Percentiles rank a stretch among this genome's conserved stretches.
Evolutionary conservation across 1,140 invertebrate genomes (phyloP).

Genomic region (Cepaea nemoralis): DNA sequence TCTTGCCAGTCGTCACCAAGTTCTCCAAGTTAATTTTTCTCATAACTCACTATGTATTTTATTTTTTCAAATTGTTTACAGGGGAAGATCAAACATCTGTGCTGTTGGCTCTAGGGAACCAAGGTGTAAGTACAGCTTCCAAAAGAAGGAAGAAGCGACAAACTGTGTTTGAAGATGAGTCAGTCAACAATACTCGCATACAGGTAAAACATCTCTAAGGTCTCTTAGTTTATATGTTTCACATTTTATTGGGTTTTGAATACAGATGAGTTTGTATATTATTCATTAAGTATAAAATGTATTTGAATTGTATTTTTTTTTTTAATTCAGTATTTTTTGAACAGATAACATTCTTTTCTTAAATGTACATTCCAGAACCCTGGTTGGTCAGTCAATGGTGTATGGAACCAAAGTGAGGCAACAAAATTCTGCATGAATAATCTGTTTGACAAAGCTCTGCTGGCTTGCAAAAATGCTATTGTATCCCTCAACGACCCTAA

Average conservation of each 20-base stretch:
- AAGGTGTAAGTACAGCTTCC: not conserved
- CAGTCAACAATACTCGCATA: not conserved
- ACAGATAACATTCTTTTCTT: too few relatives aligned
- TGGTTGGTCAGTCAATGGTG: not conserved
- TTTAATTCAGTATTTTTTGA: too few relatives aligned
- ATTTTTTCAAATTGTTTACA: not conserved
- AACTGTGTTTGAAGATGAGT: not conserved
- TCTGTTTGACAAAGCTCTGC: not conserved
- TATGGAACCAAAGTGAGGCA: constrained; percentile 1
- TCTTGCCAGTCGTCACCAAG: too few relatives aligned
- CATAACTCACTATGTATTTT: too few relatives aligned
- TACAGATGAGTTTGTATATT: too few relatives aligned
- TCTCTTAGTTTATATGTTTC: too few relatives aligned
- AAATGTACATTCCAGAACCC: not conserved
- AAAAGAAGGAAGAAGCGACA: constrained; percentile 17
- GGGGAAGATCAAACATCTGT: constrained; percentile 24
- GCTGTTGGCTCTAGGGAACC: not conserved
- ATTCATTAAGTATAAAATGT: too few relatives aligned
- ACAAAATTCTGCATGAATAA: constrained; percentile 7
- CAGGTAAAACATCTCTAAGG: not conserved
- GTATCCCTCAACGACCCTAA: not conserved
- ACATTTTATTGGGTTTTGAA: too few relatives aligned
- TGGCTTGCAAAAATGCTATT: constrained; percentile 5
- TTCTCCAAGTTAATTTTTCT: too few relatives aligned
- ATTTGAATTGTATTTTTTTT: too few relatives aligned